These are phyloP conservation scores for Sprattus sprattus DNA, from an alignment of 2,113 vertebrate genomes.

Conservation along the genomic window DNA sequence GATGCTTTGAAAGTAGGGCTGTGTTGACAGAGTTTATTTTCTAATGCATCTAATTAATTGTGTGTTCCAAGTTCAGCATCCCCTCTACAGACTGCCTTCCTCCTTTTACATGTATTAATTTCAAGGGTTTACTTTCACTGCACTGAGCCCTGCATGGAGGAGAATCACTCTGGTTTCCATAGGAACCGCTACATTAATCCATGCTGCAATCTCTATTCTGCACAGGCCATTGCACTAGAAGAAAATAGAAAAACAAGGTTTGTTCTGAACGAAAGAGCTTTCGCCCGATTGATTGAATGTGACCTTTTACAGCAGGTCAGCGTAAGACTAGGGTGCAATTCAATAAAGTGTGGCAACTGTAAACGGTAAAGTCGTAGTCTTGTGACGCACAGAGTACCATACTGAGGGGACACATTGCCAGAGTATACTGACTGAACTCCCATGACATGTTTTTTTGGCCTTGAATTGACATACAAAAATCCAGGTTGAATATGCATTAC, in stretches of 20 bases:
- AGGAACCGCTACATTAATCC: slow-evolving; percentile 53
- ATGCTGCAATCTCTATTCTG: not conserved
- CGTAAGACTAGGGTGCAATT: not conserved
- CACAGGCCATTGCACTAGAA: not conserved
- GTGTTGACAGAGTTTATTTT: not conserved
- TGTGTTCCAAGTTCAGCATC: not conserved
- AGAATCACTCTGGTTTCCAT: slow-evolving; percentile 52
- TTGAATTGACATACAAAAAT: not conserved
- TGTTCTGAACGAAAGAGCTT: not conserved
- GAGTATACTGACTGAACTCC: not conserved
- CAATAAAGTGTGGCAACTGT: not conserved
- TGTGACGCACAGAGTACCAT: not conserved
- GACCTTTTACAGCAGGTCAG: not conserved
- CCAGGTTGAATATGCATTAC: not conserved
- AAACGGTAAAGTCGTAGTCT: not conserved
- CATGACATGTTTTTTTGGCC: not conserved
- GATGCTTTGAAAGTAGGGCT: too few species aligned
- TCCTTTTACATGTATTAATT: not conserved
- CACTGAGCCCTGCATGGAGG: not conserved
- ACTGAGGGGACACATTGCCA: not conserved
- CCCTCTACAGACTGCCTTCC: not conserved
- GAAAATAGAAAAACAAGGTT: not conserved
- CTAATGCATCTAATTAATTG: not conserved
- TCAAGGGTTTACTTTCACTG: not conserved
- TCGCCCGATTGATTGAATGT: not conserved